A percentile compares a stretch with the other conserved stretches of the same genome.
phyloP scores from a whole-genome alignment of 2,888 invertebrate genomes.

The Leuctra nigra region DNA sequence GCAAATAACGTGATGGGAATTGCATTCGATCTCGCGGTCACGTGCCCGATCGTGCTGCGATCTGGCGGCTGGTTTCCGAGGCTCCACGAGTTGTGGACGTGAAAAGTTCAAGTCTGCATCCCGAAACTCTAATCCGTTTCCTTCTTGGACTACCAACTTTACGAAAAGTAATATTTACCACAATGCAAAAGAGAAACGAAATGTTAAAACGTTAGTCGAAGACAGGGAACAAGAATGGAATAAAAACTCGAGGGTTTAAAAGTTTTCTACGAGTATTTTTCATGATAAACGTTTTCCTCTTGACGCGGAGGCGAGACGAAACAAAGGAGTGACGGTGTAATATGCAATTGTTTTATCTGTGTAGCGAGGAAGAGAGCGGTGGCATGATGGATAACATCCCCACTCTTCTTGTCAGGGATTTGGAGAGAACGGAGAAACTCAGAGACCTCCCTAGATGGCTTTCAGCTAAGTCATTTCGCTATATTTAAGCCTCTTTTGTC shows the following conservation, averaged over 20 bases:
- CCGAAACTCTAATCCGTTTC: conserved; percentile 10
- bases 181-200: not conserved
- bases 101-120: too few species aligned
- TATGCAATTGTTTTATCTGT: conserved; percentile 8
- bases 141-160: conserved; percentile 4
- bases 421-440: too few species aligned
- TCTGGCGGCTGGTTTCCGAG: too few species aligned
- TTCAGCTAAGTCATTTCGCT: conserved; percentile 1
- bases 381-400: conserved; percentile 5
- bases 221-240: not conserved
- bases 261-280: not conserved
- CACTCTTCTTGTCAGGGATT: too few species aligned
- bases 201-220: not conserved
- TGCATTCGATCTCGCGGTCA: too few species aligned
- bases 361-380: too few species aligned
- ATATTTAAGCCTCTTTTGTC: conserved; percentile 2
- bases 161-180: conserved; percentile 6
- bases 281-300: conserved; percentile 10
- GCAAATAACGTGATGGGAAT: too few species aligned
- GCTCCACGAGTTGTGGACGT: too few species aligned
- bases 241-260: conserved; percentile 1
- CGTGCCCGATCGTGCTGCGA: too few species aligned
- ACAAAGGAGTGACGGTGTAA: conserved; percentile 9
- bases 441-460: not conserved
- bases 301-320: conserved; percentile 3